phyloP scores from a whole-genome alignment of 2,888 invertebrate genomes.

The Scaptomyza polygonia region DNA sequence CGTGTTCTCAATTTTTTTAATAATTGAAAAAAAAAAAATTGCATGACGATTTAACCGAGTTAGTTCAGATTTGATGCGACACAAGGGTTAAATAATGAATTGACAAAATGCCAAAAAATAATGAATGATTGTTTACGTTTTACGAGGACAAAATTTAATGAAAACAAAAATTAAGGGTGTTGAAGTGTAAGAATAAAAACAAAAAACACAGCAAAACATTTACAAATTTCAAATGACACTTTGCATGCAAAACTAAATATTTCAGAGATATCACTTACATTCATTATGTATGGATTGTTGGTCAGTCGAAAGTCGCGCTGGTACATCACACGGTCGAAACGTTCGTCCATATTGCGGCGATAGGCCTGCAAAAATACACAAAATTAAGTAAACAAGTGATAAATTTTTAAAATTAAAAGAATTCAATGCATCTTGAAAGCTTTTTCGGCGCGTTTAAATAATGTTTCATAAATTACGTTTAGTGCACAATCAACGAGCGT shows the following conservation, averaged over 20 bases:
- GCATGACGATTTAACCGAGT: conserved; percentile 1
- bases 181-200: not conserved
- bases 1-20: conserved; percentile 23
- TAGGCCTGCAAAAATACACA: conserved; percentile 85
- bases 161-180: not conserved
- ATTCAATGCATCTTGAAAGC: conserved; percentile 7
- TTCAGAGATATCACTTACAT: conserved; percentile 84
- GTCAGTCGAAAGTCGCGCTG: conserved; percentile 87
- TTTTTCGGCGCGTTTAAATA: conserved; percentile 23
- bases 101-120: not conserved
- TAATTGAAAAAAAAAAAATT: conserved; percentile 14
- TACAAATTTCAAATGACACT: not conserved
- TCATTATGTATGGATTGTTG: conserved; percentile 87
- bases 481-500: conserved; percentile 54
- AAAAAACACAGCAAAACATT: not conserved
- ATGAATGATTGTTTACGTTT: not conserved
- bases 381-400: conserved; percentile 3
- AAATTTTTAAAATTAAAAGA: not conserved
- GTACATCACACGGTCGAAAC: conserved; percentile 86
- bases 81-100: conserved; percentile 15
- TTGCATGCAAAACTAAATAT: conserved; percentile 6
- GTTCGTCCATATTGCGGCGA: conserved; percentile 85
- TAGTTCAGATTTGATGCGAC: conserved; percentile 1
- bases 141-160: too few species aligned
- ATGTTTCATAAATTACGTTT: conserved; percentile 68